Evolutionary conservation across 2,888 invertebrate species (phyloP), one percentile per base, ranked within the genome.

Genomic region (Microctonus hyperodae): DNA sequence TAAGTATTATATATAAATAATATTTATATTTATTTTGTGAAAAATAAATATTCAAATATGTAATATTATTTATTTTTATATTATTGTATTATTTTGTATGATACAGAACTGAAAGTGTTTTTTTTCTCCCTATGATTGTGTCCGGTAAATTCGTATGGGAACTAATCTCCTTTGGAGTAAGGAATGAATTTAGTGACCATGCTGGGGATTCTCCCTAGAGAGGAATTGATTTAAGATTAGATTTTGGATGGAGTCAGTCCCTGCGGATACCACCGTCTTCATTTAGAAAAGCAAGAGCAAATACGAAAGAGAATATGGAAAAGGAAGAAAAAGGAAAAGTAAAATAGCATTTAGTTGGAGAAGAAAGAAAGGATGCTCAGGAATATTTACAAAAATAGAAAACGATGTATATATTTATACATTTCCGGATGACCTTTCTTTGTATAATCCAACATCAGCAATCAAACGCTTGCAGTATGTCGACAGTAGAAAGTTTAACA

Each of bases 161-260:
- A 31, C 55, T 55, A 59, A 59, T 40, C 25, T 44, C 44, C 40
- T 59, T 59, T 25, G 40, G 25, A 59, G 44, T 59, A 44, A 37
- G 59, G n/a, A 59, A 59, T 59, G 28, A 59, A 59, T 22, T 40
- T 44, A 5, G 40, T 40, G 22, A 22, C 22, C 40, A 40, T 16
- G 22, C 40, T 40, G 16, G 44, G 28, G 22, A 59, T 16, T 40
- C 9, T 59, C 44, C 59, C 59, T 4, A 10, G 44, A 44, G 23
- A 28, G 44, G 40, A 59, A 59, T 59, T 37, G 59, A 59, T 59
- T 59, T 59, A 59, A 37, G 59, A 59, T 59, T 59, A 40, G 40
- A 40, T 59, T 59, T 44, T 28, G 55, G 31, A 55, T 16, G 31
- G 55, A 55, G 55, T 10, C 16, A 28, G 55, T 55, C 31, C 16